Evolutionary conservation across 2,888 invertebrate genomes (phyloP), one percentile per base, ranked within the genome.

Genomic region (Strigamia transsilvanica): DNA sequence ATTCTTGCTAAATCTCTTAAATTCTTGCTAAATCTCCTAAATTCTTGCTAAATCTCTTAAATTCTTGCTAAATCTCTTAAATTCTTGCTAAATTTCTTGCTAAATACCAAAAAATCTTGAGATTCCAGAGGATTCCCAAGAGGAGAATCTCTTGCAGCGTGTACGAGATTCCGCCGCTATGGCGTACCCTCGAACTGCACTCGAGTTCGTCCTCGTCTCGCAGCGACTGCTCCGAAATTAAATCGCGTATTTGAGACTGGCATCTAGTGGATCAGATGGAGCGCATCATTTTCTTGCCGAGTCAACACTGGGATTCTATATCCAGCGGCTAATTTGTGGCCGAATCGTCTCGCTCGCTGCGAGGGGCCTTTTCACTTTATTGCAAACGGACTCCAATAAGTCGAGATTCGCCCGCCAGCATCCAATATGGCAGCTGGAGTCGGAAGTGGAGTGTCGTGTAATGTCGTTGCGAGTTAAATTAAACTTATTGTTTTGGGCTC

Each of bases 291-390:
- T 73, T 73, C 73, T 15, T 32, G 10, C 32, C 6, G 73, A 73
- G 73, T 73, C 73, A 73, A 73, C 73, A 73, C 32, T 13, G 73
- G 73, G 56, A 9, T 18, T 21, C 61, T 66, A 32, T 27, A 32
- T 73, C 73, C 73, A 12, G 32, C 21, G 15, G 73, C 73, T 73
- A 73, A 73, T 73, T 73, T 73, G 73, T 73, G 73, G 73, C 73
- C 73, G 73, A 73, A 73, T 73, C 73, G 27, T 73, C 27, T 73
- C 21, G n/a, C 56, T 73, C 73, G 5, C 73, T 32, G 73, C 32
- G 32, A 73, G 73, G 73, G 73, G 73, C 73, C 73, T 73, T 73
- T 73, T 73, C 73, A 73, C 73, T 73, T 73, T 73, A 73, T 73
- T 73, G 73, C 73, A 73, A 73, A 73, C 73, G 73, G 73, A 73